These are phyloP conservation scores for Ophiothrix spiculata DNA, from an alignment of 35 echinoderm and acorn worm genomes.

Conservation along the genomic window DNA sequence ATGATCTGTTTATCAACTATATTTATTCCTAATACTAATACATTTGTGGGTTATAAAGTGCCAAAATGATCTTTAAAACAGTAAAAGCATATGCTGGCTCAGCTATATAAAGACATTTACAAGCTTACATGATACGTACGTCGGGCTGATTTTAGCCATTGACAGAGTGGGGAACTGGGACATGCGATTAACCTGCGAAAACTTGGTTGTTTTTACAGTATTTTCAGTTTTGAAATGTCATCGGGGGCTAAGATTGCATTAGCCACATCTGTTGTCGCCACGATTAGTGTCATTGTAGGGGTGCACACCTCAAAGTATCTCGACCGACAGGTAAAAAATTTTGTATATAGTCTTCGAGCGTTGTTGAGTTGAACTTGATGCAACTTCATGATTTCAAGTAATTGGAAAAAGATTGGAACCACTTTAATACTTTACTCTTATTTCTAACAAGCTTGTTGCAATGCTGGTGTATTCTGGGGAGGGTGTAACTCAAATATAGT, in stretches of 20 bases:
- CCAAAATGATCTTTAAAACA: neutral
- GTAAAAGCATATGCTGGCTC: neutral
- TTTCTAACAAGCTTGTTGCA: conserved; percentile 47
- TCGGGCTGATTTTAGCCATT: neutral
- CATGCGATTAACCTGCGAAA: neutral
- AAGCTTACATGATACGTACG: neutral
- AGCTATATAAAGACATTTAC: neutral
- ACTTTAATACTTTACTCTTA: conserved; percentile 43
- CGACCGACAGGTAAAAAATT: conserved; percentile 68
- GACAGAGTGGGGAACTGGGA: neutral
- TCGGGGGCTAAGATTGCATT: conserved; percentile 67
- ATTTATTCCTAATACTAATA: too few relatives aligned
- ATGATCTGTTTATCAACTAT: too few relatives aligned
- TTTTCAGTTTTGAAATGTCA: conserved; percentile 45
- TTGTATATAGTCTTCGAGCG: neutral
- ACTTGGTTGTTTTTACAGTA: too few relatives aligned
- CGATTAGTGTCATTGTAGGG: conserved; percentile 50
- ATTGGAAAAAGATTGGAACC: conserved; percentile 35
- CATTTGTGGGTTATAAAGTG: neutral
- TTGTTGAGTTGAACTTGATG: conserved; percentile 52
- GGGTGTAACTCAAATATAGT: too few relatives aligned
- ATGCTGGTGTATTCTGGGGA: conserved; percentile 50
- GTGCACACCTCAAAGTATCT: conserved; percentile 63
- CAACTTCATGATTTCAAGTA: conserved; percentile 58
- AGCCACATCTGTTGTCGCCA: conserved; percentile 44